These are phyloP conservation scores for Parauchenoglanis ngamensis DNA, from an alignment of 2,797 vertebrate species.

Conservation along the genomic window DNA sequence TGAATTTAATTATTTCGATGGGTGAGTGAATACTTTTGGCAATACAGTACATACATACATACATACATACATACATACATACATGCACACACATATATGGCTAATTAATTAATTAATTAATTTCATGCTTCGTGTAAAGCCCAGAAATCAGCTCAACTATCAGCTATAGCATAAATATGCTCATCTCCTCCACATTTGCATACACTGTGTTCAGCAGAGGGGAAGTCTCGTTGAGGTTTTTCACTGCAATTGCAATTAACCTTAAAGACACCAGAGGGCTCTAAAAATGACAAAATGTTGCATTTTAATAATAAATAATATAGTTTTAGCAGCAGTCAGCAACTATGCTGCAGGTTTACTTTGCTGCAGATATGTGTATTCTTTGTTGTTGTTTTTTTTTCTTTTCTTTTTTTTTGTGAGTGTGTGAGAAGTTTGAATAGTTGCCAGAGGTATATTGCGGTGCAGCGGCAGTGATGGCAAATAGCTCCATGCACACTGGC, in stretches of 20 bases:
- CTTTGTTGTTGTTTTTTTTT: neutral
- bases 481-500: slow-evolving; percentile 29
- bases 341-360: neutral
- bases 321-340: neutral
- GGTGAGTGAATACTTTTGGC: too few species aligned
- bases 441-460: slow-evolving; percentile 26
- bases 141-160: too few species aligned
- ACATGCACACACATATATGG: too few species aligned
- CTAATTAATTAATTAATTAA: too few species aligned
- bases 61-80: too few species aligned
- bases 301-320: neutral
- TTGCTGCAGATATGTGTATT: neutral
- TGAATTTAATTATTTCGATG: too few species aligned
- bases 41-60: too few species aligned
- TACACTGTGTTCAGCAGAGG: neutral
- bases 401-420: neutral
- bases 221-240: neutral
- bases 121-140: too few species aligned
- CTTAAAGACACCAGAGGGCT: neutral
- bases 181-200: neutral
- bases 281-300: neutral
- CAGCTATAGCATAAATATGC: too few species aligned
- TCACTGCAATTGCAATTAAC: too few species aligned
- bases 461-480: slow-evolving; percentile 25
- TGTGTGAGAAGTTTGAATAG: slow-evolving; percentile 13